Base-by-base conservation (phyloP, 2,797 vertebrate species). In the Oreochromis mossambicus region DNA sequence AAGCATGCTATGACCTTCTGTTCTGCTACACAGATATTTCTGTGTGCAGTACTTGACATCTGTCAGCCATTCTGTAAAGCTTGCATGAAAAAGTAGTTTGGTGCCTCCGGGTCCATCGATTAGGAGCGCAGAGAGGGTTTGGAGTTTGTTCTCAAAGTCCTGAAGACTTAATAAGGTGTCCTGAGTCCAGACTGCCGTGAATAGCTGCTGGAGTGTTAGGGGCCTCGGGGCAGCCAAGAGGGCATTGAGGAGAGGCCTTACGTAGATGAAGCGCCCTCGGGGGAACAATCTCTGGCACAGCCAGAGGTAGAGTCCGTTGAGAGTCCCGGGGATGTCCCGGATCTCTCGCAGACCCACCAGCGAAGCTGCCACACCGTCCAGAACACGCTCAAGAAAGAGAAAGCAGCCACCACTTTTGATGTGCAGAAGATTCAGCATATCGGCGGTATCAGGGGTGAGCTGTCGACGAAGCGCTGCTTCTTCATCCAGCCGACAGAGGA, bases 231-330 rank as follows among this genome's bases (percentile, higher is more conserved):
- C 87, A 5, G 97, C 97, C 89, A 97, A 85, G 32, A 97, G 89
- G 79, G 90, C 93, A 56, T 97, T 96, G 7, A 98, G 95, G 38
- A 97, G 84, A 10, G 96, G 95, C 83, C 92, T 95, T 81, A 97
- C 90, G 2, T 89, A 88, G 78, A 91, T 61, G 68, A 97, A 97
- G 8, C 95, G 94, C 12, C 91, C 91, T 11, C 94, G 90, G 2
- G 97, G 96, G 81, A 97, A 97, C 21, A 97, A 92, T 32, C 96
- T 94, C 81, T 97, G 97, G 89, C 97, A 97, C 13, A 98, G 92
- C 97, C 97, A 97, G n/a, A 98, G 93, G 92, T 97, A 98, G 38
- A 98, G 97, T 4, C 97, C 97, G 5, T 96, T 96, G 10, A 98
- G 93, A 6, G 97, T 97, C 38, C 97, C 97, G 0, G 97, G 97